These are phyloP conservation scores for Siderastrea siderea DNA, from an alignment of 92 coral and sea anemone species.

Conservation along the genomic window DNA sequence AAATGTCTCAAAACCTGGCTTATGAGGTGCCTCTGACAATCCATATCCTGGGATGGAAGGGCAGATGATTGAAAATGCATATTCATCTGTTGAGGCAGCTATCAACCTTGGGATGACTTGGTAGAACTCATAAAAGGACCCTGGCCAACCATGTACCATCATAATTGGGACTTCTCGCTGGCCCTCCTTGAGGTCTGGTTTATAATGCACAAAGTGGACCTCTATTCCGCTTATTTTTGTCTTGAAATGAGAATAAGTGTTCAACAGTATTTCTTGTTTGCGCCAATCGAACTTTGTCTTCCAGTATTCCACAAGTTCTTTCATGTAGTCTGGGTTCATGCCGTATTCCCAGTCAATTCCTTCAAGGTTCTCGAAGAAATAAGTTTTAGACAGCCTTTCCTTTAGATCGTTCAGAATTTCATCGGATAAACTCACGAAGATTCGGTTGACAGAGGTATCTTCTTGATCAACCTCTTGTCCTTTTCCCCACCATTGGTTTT, in stretches of 20 bases:
- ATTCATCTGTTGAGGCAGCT: conserved; percentile 56
- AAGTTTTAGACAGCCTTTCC: conserved; percentile 77
- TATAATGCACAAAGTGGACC: conserved; percentile 86
- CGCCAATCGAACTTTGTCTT: conserved; percentile 84
- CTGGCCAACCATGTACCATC: conserved; percentile 99
- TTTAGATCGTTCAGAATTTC: conserved; percentile 78
- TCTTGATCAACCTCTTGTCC: conserved; percentile 40
- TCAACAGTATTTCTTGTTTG: conserved; percentile 77
- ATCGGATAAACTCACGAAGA: conserved; percentile 63
- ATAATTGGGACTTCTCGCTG: conserved; percentile 81
- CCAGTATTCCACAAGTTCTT: conserved; percentile 85
- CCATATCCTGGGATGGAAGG: conserved; percentile 99
- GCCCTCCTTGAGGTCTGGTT: conserved; percentile 76
- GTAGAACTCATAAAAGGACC: conserved; percentile 95
- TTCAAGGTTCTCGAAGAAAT: conserved; percentile 80
- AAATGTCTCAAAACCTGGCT: conserved; percentile 74
- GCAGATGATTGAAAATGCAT: conserved; percentile 87
- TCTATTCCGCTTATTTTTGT: conserved; percentile 85
- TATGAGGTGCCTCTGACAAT: conserved; percentile 93
- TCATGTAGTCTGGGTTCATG: conserved; percentile 72
- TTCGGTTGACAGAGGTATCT: conserved; percentile 59
- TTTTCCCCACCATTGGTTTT: conserved; percentile 90
- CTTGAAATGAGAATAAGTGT: conserved; percentile 76
- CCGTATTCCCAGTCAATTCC: conserved; percentile 94
- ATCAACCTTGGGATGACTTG: conserved; percentile 78